Evolutionary conservation across 2,113 vertebrate species (phyloP), one percentile per base, ranked within the genome.

Genomic region (Pygoscelis antarcticus): DNA sequence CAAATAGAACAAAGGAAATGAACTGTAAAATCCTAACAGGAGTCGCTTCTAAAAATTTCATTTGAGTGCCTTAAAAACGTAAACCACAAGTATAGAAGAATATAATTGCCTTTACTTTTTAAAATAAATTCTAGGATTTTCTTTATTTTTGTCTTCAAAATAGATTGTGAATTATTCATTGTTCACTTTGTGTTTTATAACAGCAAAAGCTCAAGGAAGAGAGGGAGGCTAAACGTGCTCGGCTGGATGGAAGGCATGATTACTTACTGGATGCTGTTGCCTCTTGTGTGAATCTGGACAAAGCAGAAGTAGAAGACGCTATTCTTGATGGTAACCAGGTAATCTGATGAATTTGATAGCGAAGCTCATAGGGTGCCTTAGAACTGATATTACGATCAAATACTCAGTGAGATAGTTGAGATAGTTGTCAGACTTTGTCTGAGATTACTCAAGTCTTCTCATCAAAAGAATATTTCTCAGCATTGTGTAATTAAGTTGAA

Each of bases 171-270:
- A 27, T 93, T 94, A 68, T 71, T 72, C 61, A 11, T 60, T 83
- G 49, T 61, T 22, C 6, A 3, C 19, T 70, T 87, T 61, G 27
- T 76, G 11, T 81, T 96, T 70, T 98, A 57, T 83, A 95, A 81
- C 68, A 99, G 99, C 99, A 99, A 99, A 99, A 99, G 94, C 91
- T 99, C 66, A 99, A 98, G 93, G 99, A 99, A 87, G 99, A 99
- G 87, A 99, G 98, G 44, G 99, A 99, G 80, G 98, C 99, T 27
- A 99, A 99, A 86, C 98, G 99, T 29, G 98, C 99, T 18, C 97
- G 76, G 47, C 97, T 99, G 94, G 99, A 99, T 68, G 98, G 98
- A 49, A 98, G 99, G 68, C 99, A 99, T 91, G 98, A 98, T 96
- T 99, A 99, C 88, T 80, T 99, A 47, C 96, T 99, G 92, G 98